Evolutionary conservation across 2,888 invertebrate genomes (phyloP).

Genomic region (Dryomyza anilis): DNA sequence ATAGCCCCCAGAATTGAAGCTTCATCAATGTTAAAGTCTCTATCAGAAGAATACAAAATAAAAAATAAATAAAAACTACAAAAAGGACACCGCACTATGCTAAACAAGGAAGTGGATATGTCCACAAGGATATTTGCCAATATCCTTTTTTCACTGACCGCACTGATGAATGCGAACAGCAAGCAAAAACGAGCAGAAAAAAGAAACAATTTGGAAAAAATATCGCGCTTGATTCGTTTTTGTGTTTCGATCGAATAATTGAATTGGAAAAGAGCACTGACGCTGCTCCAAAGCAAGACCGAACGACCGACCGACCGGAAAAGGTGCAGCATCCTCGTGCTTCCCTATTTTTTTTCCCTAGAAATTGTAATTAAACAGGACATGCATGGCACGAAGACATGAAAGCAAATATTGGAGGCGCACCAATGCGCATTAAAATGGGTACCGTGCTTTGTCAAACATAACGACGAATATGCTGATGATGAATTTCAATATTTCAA

Average conservation of each 20-base stretch:
- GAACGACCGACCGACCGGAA: neutral
- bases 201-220: conserved; percentile 27
- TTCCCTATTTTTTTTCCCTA: neutral
- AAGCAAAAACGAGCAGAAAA: neutral
- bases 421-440: too few relatives aligned
- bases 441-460: too few relatives aligned
- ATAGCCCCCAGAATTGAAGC: conserved; percentile 20
- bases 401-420: too few relatives aligned
- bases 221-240: conserved; percentile 39
- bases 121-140: conserved; percentile 33
- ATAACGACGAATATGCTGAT: neutral
- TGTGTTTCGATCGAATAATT: conserved; percentile 39
- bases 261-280: conserved; percentile 37
- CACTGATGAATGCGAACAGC: conserved; percentile 18
- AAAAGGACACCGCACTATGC: neutral
- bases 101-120: conserved; percentile 18
- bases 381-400: conserved; percentile 29
- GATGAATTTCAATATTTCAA: too few relatives aligned
- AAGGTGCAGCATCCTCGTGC: neutral
- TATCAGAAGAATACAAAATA: conserved; percentile 31
- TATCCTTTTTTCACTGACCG: conserved; percentile 29
- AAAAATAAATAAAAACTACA: conserved; percentile 9
- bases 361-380: conserved; percentile 43
- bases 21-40: conserved; percentile 38
- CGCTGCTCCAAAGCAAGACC: neutral